These are phyloP conservation scores for Pollicipes pollicipes DNA, from an alignment of 1,140 invertebrate genomes.

Conservation along the genomic window DNA sequence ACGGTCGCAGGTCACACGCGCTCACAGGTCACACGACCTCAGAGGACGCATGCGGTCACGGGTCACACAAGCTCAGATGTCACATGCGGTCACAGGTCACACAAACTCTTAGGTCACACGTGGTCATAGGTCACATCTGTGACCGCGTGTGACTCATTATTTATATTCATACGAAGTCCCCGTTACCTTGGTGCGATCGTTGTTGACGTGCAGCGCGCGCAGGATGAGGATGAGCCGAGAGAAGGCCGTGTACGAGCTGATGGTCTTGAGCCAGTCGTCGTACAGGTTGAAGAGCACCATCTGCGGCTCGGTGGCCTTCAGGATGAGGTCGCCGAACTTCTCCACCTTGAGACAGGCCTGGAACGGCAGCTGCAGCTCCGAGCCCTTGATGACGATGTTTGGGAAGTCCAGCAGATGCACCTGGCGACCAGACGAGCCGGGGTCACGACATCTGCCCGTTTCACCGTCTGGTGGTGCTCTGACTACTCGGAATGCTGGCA, in stretches of 20 bases:
- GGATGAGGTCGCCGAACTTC: conserved; percentile 96
- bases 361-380: conserved; percentile 95
- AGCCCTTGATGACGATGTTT: conserved; percentile 99
- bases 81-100: too few relatives aligned
- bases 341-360: conserved; percentile 98
- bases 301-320: conserved; percentile 98
- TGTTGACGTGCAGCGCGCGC: conserved; percentile 94
- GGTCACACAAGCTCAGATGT: too few relatives aligned
- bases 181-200: conserved; percentile 86
- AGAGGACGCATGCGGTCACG: too few relatives aligned
- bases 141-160: too few relatives aligned
- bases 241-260: conserved; percentile 91
- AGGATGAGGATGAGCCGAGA: conserved; percentile 92
- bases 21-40: too few relatives aligned
- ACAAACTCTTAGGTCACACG: too few relatives aligned
- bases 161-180: too few relatives aligned
- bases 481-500: conserved; percentile 98
- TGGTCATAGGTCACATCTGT: too few relatives aligned
- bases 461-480: conserved; percentile 99
- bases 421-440: too few relatives aligned
- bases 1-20: too few relatives aligned
- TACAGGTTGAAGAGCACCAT: conserved; percentile 99
- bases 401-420: conserved; percentile 97
- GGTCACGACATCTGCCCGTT: conserved; percentile 97
- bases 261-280: conserved; percentile 97